Conservation (phyloP, 2,113 vertebrate species). For the Marmota monax region DNA sequence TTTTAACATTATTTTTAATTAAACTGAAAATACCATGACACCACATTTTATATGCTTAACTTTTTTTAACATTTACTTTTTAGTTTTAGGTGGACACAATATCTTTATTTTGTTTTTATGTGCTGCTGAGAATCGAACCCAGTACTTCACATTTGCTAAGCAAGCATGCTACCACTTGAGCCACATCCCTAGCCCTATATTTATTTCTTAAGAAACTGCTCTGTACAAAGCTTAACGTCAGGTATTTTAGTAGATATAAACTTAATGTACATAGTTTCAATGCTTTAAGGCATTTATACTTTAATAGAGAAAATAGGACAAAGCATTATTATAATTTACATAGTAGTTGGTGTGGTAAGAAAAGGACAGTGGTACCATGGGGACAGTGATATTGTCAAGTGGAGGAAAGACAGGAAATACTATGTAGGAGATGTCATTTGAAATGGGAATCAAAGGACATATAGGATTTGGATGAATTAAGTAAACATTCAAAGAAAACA, state of each 20-base stretch:
- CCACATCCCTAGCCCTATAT: no score
- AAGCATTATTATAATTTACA: background rate
- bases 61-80: no score
- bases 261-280: background rate
- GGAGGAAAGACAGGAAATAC: background rate
- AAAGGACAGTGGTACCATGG: background rate
- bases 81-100: no score
- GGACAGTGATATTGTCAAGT: background rate
- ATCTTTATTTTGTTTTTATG: no score
- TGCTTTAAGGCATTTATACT: background rate
- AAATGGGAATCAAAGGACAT: background rate
- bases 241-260: background rate
- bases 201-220: background rate
- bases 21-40: no score
- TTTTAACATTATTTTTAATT: no score
- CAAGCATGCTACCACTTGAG: no score
- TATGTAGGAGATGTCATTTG: background rate
- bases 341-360: background rate
- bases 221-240: background rate
- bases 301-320: conserved; percentile 10
- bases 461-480: background rate
- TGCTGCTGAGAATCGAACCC: no score
- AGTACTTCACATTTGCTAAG: no score
- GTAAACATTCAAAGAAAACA: background rate
- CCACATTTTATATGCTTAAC: no score